phyloP scores from a whole-genome alignment of 2,888 invertebrate genomes.

The Hyppa rectilinea region DNA sequence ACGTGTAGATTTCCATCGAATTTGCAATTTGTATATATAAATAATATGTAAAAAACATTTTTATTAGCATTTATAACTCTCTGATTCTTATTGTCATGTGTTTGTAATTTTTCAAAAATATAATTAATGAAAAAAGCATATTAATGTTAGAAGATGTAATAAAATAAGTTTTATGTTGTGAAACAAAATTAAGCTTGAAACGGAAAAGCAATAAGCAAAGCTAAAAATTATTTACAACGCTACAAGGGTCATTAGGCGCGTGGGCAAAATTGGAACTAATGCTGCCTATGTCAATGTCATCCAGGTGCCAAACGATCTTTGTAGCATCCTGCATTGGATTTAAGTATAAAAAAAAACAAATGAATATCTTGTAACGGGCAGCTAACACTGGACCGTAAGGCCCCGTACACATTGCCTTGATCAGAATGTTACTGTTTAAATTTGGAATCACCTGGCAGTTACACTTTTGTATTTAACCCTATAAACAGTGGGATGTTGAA shows the following conservation, averaged over 20 bases:
- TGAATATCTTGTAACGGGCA: conserved; percentile 8
- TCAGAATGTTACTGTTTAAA: not conserved
- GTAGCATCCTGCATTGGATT: not conserved
- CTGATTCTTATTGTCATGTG: conserved; percentile 48
- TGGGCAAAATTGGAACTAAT: not conserved
- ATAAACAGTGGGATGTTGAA: not conserved
- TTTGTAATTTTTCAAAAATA: conserved; percentile 53
- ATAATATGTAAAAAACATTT: conserved; percentile 41
- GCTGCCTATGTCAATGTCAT: not conserved
- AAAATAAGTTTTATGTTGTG: conserved; percentile 47
- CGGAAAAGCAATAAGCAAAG: conserved; percentile 27
- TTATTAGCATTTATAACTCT: conserved; percentile 51
- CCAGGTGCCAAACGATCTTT: not conserved
- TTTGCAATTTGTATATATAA: conserved; percentile 35
- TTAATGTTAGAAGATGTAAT: conserved; percentile 54
- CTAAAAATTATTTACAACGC: conserved; percentile 15
- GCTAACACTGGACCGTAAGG: not conserved
- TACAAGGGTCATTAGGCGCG: not conserved
- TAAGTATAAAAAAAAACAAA: conserved; percentile 20
- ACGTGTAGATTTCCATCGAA: conserved; percentile 30
- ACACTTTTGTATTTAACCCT: conserved; percentile 1
- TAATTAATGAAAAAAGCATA: conserved; percentile 21
- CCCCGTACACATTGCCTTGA: not conserved
- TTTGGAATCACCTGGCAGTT: not conserved
- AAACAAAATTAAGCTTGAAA: conserved; percentile 47